Evolutionary conservation across 2,888 invertebrate species (phyloP).

Genomic region (Melieria omissa): DNA sequence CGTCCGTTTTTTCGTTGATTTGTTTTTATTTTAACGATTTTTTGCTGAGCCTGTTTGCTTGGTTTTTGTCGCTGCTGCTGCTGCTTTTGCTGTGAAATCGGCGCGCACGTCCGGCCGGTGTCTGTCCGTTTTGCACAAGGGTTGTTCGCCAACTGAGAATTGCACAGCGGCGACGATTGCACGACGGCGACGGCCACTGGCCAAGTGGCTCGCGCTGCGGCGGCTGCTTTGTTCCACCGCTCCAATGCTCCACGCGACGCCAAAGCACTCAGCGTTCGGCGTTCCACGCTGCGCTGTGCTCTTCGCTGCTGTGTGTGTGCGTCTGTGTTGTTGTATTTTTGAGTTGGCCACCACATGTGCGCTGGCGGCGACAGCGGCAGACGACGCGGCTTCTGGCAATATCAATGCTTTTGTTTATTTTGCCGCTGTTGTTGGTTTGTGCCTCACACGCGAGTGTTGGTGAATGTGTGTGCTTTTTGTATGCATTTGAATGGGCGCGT

Average conservation of each 20-base stretch:
- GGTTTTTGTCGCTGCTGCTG: neutral
- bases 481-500: no score
- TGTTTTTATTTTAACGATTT: constrained; percentile 1
- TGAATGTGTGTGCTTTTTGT: no score
- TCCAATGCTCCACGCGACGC: neutral
- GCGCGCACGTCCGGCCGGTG: neutral
- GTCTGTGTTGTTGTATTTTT: neutral
- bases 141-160: constrained; percentile 60
- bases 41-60: neutral
- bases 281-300: constrained; percentile 9
- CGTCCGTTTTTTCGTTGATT: neutral
- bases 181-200: constrained; percentile 47
- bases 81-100: neutral
- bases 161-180: constrained; percentile 49
- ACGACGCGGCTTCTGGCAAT: neutral
- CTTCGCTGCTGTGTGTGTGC: neutral
- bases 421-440: constrained; percentile 4
- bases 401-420: neutral
- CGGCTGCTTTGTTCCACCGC: neutral
- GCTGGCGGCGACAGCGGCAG: constrained; percentile 11
- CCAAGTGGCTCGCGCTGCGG: constrained; percentile 23
- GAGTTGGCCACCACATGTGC: neutral
- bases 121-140: constrained; percentile 56
- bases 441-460: no score
- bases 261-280: neutral